Conservation (phyloP, 2,113 vertebrate genomes). For the Hemichromis elongatus region DNA sequence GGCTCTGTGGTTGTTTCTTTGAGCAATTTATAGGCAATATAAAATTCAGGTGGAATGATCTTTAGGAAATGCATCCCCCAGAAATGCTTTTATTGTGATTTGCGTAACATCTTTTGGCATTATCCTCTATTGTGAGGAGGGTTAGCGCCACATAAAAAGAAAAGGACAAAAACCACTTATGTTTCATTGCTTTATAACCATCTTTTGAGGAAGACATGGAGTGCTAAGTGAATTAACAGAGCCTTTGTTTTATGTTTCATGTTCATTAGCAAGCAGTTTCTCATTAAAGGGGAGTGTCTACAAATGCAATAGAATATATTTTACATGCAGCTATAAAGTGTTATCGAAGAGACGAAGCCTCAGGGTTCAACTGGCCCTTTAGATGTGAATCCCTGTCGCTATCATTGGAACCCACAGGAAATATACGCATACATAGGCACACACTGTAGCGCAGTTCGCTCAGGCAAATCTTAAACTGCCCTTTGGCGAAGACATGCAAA, state of each 20-base stretch:
- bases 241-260: constrained; percentile 47
- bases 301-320: neutral
- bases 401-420: neutral
- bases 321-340: neutral
- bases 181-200: constrained; percentile 49
- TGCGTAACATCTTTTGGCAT: constrained; percentile 13
- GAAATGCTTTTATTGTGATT: neutral
- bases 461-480: constrained; percentile 47
- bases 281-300: constrained; percentile 32
- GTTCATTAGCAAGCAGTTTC: constrained; percentile 14
- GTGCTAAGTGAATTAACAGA: constrained; percentile 46
- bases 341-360: constrained; percentile 1
- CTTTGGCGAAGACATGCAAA: constrained; percentile 44
- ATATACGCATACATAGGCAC: neutral
- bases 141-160: constrained; percentile 13
- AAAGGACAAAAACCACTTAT: constrained; percentile 34
- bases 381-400: neutral
- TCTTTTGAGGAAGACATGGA: constrained; percentile 36
- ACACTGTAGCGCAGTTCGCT: neutral
- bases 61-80: neutral
- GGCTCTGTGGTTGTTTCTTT: neutral
- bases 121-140: constrained; percentile 3
- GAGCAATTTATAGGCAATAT: neutral
- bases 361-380: constrained; percentile 7
- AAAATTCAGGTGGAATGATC: neutral